Evolutionary conservation across 2,888 invertebrate genomes (phyloP), one percentile per base, ranked within the genome.

Genomic region (Epinotia ramella): DNA sequence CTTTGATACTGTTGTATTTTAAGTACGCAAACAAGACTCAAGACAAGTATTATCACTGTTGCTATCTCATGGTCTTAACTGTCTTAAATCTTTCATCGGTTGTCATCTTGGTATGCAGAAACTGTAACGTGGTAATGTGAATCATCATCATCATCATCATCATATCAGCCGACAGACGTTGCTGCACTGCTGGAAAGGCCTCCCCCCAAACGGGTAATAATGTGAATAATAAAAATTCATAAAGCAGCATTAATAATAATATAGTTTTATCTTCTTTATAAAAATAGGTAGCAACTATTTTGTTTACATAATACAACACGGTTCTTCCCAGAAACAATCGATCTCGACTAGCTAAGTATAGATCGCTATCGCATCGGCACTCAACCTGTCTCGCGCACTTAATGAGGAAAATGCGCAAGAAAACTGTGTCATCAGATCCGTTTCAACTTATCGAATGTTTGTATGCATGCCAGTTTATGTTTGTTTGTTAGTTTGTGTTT

Each of bases 241-340:
- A 13, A 46, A 46, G 46, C 13, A 46, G 12, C 46, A 46, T 46
- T 46, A 12, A 40, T 40, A 40, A 33, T 33, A 40, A 40, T n/a
- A 40, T 9, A 40, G 40, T 13, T 46, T 46, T 46, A 2, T 46
- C 46, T 46, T 13, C 46, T 46, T 46, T 12, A 2, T 44, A 2
- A n/a, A 3, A 5, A 7, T 9, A 20, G 3, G 18, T 11, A 57
- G 20, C 24, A 60, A n/a, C 11, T 64, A n/a, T 65, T 65, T 7
- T 53, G 3, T 33, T 24, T n/a, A n/a, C n/a, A n/a, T 33, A 33
- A 40, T 67, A 7, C 12, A 40, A 56, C 12, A 46, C 59, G 65
- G 72, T 73, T 65, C 72, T 73, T 65, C 65, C 72, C 65, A 24
- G 72, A 65, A 65, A 16, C 57, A 59, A 57, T 73, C 16, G 33